Evolutionary conservation across 37 sponge, comb jelly and placozoan genomes (phyloP).

Genomic region (Lycopodina hypogea): DNA sequence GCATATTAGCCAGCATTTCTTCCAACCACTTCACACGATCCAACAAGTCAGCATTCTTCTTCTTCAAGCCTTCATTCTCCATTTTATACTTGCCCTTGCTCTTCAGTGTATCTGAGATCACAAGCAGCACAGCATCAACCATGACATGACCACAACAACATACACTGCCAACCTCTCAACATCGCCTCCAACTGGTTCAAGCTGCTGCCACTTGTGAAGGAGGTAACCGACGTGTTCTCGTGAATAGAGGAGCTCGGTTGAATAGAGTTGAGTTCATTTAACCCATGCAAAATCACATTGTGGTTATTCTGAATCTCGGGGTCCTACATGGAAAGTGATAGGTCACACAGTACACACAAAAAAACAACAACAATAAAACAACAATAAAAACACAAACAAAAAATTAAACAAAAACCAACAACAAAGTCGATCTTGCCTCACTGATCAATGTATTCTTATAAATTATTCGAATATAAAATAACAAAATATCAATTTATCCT

Average conservation of each 20-base stretch:
- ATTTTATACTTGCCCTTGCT: conserved; percentile 22
- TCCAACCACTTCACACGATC: too few relatives aligned
- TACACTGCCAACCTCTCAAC: conserved; percentile 10
- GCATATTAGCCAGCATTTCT: too few relatives aligned
- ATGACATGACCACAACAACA: not conserved
- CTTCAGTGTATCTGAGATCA: not conserved
- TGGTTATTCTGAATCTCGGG: conserved; percentile 11
- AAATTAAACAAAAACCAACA: not conserved
- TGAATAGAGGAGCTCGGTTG: not conserved
- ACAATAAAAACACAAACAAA: not conserved
- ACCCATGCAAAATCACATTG: conserved; percentile 11
- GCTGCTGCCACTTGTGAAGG: not conserved
- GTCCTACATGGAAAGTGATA: not conserved
- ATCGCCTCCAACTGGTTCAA: conserved; percentile 1
- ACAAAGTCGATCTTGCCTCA: too few relatives aligned
- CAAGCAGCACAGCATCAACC: not conserved
- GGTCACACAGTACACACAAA: not conserved
- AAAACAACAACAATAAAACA: not conserved
- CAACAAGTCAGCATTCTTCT: conserved; percentile 10
- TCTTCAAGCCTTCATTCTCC: conserved; percentile 13
- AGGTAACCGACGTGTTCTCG: not conserved
- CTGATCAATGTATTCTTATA: too few relatives aligned
- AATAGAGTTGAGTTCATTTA: conserved; percentile 22
- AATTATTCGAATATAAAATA: too few relatives aligned
- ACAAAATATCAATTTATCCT: too few relatives aligned